phyloP scores from a whole-genome alignment of 1,140 invertebrate species.

The Calliphora vicina region DNA sequence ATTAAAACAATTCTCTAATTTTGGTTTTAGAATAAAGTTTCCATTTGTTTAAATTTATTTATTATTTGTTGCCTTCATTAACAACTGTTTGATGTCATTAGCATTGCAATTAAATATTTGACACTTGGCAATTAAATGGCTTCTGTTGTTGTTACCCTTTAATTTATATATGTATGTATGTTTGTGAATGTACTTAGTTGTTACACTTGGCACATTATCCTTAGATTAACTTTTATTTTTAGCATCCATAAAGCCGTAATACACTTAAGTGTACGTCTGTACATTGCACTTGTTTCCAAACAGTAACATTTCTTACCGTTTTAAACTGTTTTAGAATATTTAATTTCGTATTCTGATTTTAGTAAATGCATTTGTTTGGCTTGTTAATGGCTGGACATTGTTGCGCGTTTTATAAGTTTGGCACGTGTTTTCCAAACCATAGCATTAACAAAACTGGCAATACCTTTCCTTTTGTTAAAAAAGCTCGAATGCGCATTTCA shows the following conservation, averaged over 20 bases:
- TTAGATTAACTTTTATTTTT: too few species aligned
- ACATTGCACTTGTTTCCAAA: too few species aligned
- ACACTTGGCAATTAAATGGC: background rate
- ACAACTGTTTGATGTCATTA: conserved; percentile 7
- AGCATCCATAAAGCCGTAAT: background rate
- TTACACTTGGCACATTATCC: background rate
- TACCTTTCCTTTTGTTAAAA: background rate
- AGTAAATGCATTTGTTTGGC: background rate
- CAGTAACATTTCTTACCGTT: background rate
- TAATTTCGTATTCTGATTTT: background rate
- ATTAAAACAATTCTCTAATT: background rate
- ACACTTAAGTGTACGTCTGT: too few species aligned
- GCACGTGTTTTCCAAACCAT: conserved; percentile 19
- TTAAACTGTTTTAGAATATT: background rate
- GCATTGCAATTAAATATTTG: conserved; percentile 13
- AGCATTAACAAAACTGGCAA: conserved; percentile 5
- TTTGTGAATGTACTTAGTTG: background rate
- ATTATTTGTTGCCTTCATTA: background rate
- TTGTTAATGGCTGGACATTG: background rate
- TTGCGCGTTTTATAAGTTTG: background rate
- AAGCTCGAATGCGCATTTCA: conserved; percentile 6
- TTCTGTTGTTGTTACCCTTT: background rate
- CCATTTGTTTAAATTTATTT: background rate
- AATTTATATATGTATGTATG: background rate
- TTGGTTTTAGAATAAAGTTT: background rate